Evolutionary conservation across 2,888 invertebrate species (phyloP).

Genomic region (Odontomyia ornata): DNA sequence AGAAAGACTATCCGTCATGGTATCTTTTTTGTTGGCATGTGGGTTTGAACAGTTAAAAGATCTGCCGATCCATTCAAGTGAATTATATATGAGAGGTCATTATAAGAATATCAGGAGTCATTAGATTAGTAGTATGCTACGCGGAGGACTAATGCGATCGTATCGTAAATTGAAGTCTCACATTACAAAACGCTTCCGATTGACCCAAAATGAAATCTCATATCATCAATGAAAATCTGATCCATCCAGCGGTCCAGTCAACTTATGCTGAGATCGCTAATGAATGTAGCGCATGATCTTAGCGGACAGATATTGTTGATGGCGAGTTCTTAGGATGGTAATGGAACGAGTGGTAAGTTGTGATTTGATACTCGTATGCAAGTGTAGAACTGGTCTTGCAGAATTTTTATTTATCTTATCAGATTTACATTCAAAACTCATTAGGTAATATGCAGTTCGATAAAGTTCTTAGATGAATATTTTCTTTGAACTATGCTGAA

Average conservation of each 20-base stretch:
- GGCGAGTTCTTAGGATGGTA: background rate
- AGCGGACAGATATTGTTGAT: background rate
- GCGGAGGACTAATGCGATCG: background rate
- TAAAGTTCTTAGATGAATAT: no score
- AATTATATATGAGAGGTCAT: background rate
- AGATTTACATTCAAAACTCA: no score
- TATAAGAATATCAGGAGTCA: background rate
- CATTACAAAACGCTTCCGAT: conserved; percentile 32
- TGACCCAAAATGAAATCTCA: conserved; percentile 29
- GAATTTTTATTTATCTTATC: no score
- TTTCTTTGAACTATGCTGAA: no score
- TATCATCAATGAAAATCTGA: conserved; percentile 10
- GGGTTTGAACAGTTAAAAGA: conserved; percentile 1
- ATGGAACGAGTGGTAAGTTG: background rate
- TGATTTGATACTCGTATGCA: no score
- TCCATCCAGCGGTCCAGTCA: background rate
- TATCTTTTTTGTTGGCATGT: background rate
- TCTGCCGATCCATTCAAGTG: conserved; percentile 2
- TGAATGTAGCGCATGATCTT: conserved; percentile 10
- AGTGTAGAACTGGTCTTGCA: no score
- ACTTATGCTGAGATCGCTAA: conserved; percentile 12
- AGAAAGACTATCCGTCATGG: background rate
- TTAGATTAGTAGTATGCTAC: background rate
- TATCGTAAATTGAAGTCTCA: background rate
- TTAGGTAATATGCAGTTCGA: no score